Evolutionary conservation across 2,113 vertebrate species (phyloP).

Genomic region (Pleuronectes platessa): DNA sequence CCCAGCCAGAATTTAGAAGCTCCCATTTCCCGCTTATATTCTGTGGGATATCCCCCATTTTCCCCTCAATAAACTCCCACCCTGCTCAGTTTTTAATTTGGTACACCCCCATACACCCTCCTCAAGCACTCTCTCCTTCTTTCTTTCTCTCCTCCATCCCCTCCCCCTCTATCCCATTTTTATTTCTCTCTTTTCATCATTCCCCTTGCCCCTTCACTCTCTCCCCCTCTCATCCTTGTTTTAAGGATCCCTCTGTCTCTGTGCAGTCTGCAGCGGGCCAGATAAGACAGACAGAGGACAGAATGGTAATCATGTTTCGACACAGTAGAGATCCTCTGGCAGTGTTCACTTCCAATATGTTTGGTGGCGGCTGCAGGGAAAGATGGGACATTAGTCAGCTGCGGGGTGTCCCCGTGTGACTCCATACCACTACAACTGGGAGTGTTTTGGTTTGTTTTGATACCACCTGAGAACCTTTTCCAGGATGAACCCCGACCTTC

Average conservation of each 20-base stretch:
- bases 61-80: constrained; percentile 42
- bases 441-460: background rate
- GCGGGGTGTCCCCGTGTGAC: constrained; percentile 49
- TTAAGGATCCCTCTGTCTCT: constrained; percentile 54
- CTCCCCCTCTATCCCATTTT: constrained; percentile 58
- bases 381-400: constrained; percentile 25
- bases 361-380: constrained; percentile 14
- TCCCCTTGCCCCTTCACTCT: constrained; percentile 41
- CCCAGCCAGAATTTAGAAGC: constrained; percentile 45
- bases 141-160: constrained; percentile 22
- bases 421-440: constrained; percentile 4
- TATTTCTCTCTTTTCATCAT: constrained; percentile 54
- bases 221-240: constrained; percentile 67
- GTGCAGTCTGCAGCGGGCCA: constrained; percentile 61
- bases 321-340: constrained; percentile 45
- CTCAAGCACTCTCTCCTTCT: constrained; percentile 35
- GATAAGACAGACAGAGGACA: constrained; percentile 71
- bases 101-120: constrained; percentile 31
- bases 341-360: constrained; percentile 7
- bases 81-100: constrained; percentile 66
- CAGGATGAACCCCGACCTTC: too few relatives aligned
- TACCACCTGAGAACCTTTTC: background rate
- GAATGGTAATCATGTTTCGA: constrained; percentile 66
- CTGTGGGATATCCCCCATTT: constrained; percentile 31
- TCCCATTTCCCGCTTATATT: constrained; percentile 18